Conservation (phyloP, 2,888 invertebrate genomes). For the Pandemis cinnamomeana region DNA sequence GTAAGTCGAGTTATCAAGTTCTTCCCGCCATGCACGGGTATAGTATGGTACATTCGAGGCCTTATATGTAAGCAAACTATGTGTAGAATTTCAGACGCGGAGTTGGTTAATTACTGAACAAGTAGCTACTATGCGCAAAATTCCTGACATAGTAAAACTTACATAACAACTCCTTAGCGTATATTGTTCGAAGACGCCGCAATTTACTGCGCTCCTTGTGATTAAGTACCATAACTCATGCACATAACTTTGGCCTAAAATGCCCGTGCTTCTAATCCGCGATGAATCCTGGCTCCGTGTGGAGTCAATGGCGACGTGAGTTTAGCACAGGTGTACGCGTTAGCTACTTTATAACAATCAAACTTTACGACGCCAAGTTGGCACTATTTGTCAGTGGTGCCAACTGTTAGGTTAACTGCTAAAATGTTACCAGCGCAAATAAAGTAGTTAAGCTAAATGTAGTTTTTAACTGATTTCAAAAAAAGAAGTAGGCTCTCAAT, state of each 20-base stretch:
- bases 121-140: background rate
- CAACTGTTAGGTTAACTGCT: slow-evolving; percentile 9
- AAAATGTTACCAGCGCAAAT: background rate
- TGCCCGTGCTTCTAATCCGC: background rate
- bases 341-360: slow-evolving; percentile 32
- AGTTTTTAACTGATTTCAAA: no score
- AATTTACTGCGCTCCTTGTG: slow-evolving; percentile 24
- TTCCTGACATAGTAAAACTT: background rate
- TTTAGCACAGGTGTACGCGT: slow-evolving; percentile 26
- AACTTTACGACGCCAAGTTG: slow-evolving; percentile 16
- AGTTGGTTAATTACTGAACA: background rate
- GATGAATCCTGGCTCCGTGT: background rate
- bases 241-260: slow-evolving; percentile 11
- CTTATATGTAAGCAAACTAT: background rate
- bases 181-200: slow-evolving; percentile 25
- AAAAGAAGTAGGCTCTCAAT: no score
- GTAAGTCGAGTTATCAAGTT: no score
- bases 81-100: no score
- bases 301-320: background rate
- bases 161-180: slow-evolving; percentile 12
- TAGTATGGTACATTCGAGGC: no score
- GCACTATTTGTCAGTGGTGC: slow-evolving; percentile 16
- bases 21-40: no score
- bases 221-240: slow-evolving; percentile 37
- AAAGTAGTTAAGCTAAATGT: background rate